Base-by-base conservation (phyloP, 2,888 invertebrate genomes). In the Noctua fimbriata region DNA sequence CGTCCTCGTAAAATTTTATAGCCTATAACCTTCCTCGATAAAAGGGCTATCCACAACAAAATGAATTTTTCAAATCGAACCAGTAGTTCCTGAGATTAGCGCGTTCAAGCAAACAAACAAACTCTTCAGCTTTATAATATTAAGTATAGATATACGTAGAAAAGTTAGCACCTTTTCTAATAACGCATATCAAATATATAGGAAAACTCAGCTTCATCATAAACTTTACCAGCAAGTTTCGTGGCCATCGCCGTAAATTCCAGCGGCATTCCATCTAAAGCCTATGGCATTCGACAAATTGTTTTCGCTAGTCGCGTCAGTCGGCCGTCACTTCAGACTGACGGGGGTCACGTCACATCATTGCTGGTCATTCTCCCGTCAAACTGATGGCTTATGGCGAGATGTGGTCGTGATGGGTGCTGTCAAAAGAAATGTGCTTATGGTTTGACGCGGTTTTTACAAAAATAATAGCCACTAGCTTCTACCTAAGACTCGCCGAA, bases 221-320 rank as follows among this genome's bases (percentile, higher is more conserved):
- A 65, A 58, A 63, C 16, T 63, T 28, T 21, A 32, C n/a, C 41
- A 58, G 28, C 16, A 69, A 47, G 32, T 77, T 73, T 81, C 18
- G 76, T 47, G 66, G 63, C 69, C 10, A 73, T 81, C 47, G 24
- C 69, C 32, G 72, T 73, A 72, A 82, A 87, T 87, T 67, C 81
- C 82, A 49, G 32, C 63, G 32, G 58, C 67, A 77, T 86, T 79
- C 75, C 71, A 73, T 76, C 74, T 69, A 77, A 77, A 86, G 69
- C 55, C 73, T 73, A 73, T 78, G 69, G 81, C 71, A 79, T 86
- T 77, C 82, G 69, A 83, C 86, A 88, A 88, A 87, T 87, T 88
- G 89, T 88, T 87, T 87, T 88, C 73, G 41, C 65, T 75, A 52
- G 70, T 44, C 75, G 7, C 47, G 69, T 85, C 85, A 74, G 84